Base-by-base conservation (phyloP, 2,797 vertebrate species). In the Lagothrix lagotricha region DNA sequence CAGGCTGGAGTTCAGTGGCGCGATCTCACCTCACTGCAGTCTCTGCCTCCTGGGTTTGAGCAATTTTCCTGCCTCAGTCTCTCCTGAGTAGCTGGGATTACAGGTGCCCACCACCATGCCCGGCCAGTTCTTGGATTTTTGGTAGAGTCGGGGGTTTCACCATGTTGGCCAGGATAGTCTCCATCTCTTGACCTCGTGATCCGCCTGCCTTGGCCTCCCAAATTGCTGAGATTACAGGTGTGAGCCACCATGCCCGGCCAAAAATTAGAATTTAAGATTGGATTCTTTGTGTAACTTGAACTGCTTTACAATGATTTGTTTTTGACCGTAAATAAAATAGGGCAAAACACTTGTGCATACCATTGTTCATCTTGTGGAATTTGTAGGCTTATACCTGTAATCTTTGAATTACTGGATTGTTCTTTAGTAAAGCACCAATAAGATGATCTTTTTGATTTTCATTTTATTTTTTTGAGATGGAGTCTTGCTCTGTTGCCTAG, bases 241-340 rank as follows among this genome's bases (percentile, higher is more conserved):
- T 54, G 52, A 54, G 2, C 52, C 52, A 22, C 52, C 20, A 5
- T 22, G 52, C 52, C 20, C 2, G 20, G 52, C 52, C 52, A 81
- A 86, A 95, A 94, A 73, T 76, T 76, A 76, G 50, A 90, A 36
- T 57, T 96, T 79, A 90, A 39, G 50, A 50, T 79, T 94, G 77
- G 94, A 90, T 92, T 93, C 1, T 96, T 64, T 92, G 39, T 88
- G n/a, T 88, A 89, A 85, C 36, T 88, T 67, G 28, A 95, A 77
- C 30, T 85, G 24, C 70, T 81, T 95, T 94, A 33, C 93, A 96
- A 83, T 97, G 15, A 48, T 80, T 90, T 83, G 33, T 14, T 64
- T 97, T 97, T 93, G n/a, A 41, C n/a, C 19, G 30, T 61, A 54
- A 94, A 77, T 90, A 96, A 97, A 97, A 88, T 19, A 48, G 30